phyloP scores from a whole-genome alignment of 2,888 invertebrate species.

The Drosophila nr. perissopoda region DNA sequence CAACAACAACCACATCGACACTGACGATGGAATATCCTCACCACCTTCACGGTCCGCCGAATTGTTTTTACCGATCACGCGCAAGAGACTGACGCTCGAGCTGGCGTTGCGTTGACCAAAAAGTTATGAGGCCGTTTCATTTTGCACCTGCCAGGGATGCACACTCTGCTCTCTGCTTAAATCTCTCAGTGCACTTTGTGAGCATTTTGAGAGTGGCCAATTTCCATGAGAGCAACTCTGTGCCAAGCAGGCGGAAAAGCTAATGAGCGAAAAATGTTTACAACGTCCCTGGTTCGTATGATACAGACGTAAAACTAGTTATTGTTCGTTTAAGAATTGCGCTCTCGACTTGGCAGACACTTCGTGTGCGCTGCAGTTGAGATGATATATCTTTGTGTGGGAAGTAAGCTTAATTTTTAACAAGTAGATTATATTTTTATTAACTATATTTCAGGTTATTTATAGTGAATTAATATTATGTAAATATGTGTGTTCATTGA shows the following conservation, averaged over 20 bases:
- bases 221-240: conserved; percentile 36
- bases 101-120: conserved; percentile 66
- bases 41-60: conserved; percentile 75
- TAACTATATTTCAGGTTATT: neutral
- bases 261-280: conserved; percentile 50
- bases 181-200: conserved; percentile 36
- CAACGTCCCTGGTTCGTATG: conserved; percentile 59
- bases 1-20: conserved; percentile 59
- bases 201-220: conserved; percentile 8
- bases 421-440: neutral
- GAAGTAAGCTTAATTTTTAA: neutral
- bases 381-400: no score
- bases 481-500: neutral
- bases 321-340: conserved; percentile 43
- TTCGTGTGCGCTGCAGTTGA: conserved; percentile 18
- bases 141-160: conserved; percentile 72
- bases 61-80: conserved; percentile 75
- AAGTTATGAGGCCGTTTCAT: conserved; percentile 66
- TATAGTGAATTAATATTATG: neutral
- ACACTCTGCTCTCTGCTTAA: conserved; percentile 13
- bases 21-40: conserved; percentile 68
- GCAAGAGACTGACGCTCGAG: conserved; percentile 70
- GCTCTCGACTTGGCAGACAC: conserved; percentile 11
- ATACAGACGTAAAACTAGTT: conserved; percentile 70
- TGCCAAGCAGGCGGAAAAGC: conserved; percentile 46